Conservation (phyloP, 1,140 invertebrate genomes). For the Drosophila paulistorum region DNA sequence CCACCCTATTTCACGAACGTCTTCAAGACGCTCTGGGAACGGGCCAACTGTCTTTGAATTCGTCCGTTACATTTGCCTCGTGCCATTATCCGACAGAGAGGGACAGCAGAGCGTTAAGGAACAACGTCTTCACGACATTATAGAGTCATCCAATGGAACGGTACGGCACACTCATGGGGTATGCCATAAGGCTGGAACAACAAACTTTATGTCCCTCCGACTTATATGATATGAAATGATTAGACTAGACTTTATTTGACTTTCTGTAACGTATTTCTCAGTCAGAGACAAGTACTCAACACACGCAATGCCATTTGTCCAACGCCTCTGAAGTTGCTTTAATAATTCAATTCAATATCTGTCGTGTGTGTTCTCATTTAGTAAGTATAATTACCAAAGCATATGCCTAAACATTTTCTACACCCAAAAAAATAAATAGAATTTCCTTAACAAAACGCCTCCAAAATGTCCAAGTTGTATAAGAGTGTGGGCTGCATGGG, state of each 20-base stretch:
- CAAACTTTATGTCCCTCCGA: slow-evolving; percentile 4
- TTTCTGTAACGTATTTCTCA: slow-evolving; percentile 67
- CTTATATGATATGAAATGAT: slow-evolving; percentile 12
- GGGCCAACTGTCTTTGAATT: slow-evolving; percentile 63
- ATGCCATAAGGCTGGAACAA: background rate
- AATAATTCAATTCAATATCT: slow-evolving; percentile 76
- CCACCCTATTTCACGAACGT: slow-evolving; percentile 62
- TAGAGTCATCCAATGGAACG: slow-evolving; percentile 65
- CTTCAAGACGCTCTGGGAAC: slow-evolving; percentile 79
- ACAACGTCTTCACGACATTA: slow-evolving; percentile 26
- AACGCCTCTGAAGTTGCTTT: slow-evolving; percentile 64
- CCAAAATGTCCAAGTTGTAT: slow-evolving; percentile 28
- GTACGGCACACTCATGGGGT: slow-evolving; percentile 43
- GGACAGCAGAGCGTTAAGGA: slow-evolving; percentile 47
- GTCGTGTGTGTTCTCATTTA: slow-evolving; percentile 74
- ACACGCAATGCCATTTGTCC: slow-evolving; percentile 58
- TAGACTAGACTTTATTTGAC: slow-evolving; percentile 4
- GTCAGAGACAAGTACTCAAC: slow-evolving; percentile 8
- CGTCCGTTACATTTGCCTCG: slow-evolving; percentile 62
- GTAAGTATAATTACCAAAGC: slow-evolving; percentile 65
- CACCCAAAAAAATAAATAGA: slow-evolving; percentile 20
- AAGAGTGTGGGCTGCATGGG: slow-evolving; percentile 35
- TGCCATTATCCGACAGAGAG: slow-evolving; percentile 37
- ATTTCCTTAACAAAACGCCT: slow-evolving; percentile 75
- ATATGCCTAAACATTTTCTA: slow-evolving; percentile 73